phyloP scores from a whole-genome alignment of 2,113 vertebrate genomes.

The Eubucco bourcierii region DNA sequence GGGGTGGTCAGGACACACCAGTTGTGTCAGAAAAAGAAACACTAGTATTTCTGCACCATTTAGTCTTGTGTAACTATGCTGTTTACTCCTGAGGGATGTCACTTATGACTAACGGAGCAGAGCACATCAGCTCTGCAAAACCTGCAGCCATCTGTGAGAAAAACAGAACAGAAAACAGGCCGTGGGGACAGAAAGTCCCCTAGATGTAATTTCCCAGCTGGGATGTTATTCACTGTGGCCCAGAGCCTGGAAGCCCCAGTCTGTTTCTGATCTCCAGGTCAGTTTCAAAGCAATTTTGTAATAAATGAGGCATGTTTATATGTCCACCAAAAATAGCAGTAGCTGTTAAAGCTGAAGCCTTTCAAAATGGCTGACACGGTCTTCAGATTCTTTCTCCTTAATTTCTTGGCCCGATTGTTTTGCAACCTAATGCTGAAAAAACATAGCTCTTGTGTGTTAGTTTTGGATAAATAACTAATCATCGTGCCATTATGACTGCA shows the following conservation, averaged over 20 bases:
- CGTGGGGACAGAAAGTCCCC: constrained; percentile 43
- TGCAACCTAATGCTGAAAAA: constrained; percentile 60
- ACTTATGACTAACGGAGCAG: not conserved
- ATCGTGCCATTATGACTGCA: constrained; percentile 18
- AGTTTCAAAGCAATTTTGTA: constrained; percentile 56
- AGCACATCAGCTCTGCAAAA: not conserved
- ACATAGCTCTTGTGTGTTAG: constrained; percentile 71
- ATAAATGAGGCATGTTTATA: constrained; percentile 48
- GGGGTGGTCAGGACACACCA: not conserved
- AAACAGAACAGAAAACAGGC: constrained; percentile 41
- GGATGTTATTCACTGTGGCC: constrained; percentile 52
- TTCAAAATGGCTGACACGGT: constrained; percentile 51
- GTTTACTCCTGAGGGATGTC: not conserved
- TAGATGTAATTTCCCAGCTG: constrained; percentile 60
- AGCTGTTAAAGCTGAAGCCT: constrained; percentile 57
- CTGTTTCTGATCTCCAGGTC: constrained; percentile 52
- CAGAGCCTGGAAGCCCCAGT: constrained; percentile 20
- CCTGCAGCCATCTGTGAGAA: constrained; percentile 27
- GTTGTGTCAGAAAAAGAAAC: not conserved
- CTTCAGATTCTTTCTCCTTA: constrained; percentile 67
- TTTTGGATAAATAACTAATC: constrained; percentile 63
- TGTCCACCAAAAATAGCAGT: constrained; percentile 63
- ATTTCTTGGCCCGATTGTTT: constrained; percentile 68
- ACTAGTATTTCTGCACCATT: not conserved
- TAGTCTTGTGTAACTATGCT: not conserved